These are phyloP conservation scores for Luidia sarsii DNA, from an alignment of 53 echinoderm and acorn worm species.

Conservation along the genomic window DNA sequence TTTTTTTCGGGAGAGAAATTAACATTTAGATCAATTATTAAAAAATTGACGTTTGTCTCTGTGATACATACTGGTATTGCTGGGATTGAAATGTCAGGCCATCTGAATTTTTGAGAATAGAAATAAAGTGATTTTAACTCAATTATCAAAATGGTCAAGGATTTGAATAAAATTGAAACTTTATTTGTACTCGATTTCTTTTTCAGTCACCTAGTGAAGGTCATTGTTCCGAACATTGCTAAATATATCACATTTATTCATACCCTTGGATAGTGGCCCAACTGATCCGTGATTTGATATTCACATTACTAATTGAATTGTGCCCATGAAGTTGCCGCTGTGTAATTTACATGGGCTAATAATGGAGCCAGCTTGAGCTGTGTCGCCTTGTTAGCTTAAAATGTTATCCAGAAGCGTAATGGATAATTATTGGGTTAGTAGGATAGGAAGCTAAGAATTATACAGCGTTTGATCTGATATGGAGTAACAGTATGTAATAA, in stretches of 20 bases:
- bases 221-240: background rate
- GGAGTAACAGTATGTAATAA: conserved; percentile 1
- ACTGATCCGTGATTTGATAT: conserved; percentile 36
- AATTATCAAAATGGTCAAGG: no score
- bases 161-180: no score
- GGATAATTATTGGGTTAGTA: conserved; percentile 56
- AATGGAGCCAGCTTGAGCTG: conserved; percentile 17
- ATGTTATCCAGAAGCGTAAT: conserved; percentile 37
- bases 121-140: no score
- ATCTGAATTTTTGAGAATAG: no score
- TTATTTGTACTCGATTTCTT: no score
- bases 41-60: no score
- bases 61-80: no score
- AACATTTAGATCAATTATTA: no score
- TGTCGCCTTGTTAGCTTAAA: background rate
- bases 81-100: no score
- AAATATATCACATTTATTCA: conserved; percentile 12
- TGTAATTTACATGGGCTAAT: conserved; percentile 33
- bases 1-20: no score
- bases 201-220: no score
- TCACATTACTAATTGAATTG: conserved; percentile 39
- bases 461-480: conserved; percentile 36
- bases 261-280: background rate
- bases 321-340: conserved; percentile 44
- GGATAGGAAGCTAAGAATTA: conserved; percentile 42